Evolutionary conservation across 2,888 invertebrate species (phyloP).

Genomic region (Scaptomyza flava): DNA sequence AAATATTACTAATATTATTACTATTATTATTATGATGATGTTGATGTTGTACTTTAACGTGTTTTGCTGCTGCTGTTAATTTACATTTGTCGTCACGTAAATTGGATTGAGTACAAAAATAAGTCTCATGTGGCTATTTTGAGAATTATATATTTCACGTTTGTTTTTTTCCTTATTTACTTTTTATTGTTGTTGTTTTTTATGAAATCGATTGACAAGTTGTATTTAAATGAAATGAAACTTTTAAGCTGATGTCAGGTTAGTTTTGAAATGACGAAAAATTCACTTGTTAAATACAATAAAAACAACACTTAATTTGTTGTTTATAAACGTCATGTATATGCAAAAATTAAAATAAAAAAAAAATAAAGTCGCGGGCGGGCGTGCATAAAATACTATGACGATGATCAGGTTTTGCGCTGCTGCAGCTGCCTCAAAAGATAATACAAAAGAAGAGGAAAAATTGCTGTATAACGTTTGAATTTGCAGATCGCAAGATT

Average conservation of each 20-base stretch:
- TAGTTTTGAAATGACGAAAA: conserved; percentile 9
- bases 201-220: conserved; percentile 28
- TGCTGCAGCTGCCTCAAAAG: conserved; percentile 38
- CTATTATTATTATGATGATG: conserved; percentile 12
- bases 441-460: conserved; percentile 4
- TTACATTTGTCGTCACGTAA: conserved; percentile 38
- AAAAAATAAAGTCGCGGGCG: conserved; percentile 43
- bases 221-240: conserved; percentile 8
- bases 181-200: conserved; percentile 14
- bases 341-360: conserved; percentile 14
- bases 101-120: conserved; percentile 47
- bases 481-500: conserved; percentile 5
- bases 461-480: conserved; percentile 19
- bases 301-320: conserved; percentile 21
- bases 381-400: conserved; percentile 41
- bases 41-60: conserved; percentile 17
- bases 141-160: conserved; percentile 42
- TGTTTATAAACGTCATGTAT: conserved; percentile 47
- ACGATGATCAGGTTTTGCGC: conserved; percentile 57
- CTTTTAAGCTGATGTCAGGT: conserved; percentile 32
- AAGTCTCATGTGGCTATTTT: conserved; percentile 58
- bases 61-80: conserved; percentile 31
- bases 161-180: conserved; percentile 3
- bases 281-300: conserved; percentile 36
- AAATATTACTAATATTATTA: conserved; percentile 35